These are phyloP conservation scores for Aleadryas rufinucha DNA, from an alignment of 2,113 vertebrate genomes.

Conservation along the genomic window DNA sequence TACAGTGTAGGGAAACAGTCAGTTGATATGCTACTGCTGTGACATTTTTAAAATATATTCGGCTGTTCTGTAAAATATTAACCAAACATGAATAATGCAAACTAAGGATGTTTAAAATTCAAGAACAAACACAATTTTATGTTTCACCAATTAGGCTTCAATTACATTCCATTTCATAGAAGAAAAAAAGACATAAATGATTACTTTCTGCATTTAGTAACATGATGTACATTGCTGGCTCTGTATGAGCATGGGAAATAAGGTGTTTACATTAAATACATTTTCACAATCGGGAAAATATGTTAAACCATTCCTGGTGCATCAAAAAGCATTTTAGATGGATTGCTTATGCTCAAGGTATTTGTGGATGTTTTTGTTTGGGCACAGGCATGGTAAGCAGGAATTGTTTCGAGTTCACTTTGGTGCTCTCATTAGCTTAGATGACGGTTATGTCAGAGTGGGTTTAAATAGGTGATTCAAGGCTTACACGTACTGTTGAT, in stretches of 20 bases:
- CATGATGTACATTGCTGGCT: background rate
- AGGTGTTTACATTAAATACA: background rate
- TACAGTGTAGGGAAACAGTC: background rate
- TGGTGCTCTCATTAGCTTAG: background rate
- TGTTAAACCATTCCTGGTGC: background rate
- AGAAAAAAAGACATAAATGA: background rate
- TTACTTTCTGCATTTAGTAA: background rate
- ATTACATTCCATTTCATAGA: background rate
- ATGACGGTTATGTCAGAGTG: background rate
- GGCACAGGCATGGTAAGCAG: background rate
- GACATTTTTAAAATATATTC: background rate
- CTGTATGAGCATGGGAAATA: background rate
- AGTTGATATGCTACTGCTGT: background rate
- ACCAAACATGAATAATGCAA: conserved; percentile 37
- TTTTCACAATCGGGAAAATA: background rate
- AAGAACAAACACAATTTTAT: conserved; percentile 7
- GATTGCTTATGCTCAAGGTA: background rate
- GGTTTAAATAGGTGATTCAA: background rate
- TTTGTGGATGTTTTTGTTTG: background rate
- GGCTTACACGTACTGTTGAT: background rate
- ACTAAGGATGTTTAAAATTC: conserved; percentile 15
- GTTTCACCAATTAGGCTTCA: conserved; percentile 21
- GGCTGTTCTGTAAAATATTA: conserved; percentile 39
- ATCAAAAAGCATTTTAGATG: background rate
- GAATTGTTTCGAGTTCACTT: background rate